These are phyloP conservation scores for Myripristis jacobus DNA, from an alignment of 2,797 vertebrate species.

Conservation along the genomic window DNA sequence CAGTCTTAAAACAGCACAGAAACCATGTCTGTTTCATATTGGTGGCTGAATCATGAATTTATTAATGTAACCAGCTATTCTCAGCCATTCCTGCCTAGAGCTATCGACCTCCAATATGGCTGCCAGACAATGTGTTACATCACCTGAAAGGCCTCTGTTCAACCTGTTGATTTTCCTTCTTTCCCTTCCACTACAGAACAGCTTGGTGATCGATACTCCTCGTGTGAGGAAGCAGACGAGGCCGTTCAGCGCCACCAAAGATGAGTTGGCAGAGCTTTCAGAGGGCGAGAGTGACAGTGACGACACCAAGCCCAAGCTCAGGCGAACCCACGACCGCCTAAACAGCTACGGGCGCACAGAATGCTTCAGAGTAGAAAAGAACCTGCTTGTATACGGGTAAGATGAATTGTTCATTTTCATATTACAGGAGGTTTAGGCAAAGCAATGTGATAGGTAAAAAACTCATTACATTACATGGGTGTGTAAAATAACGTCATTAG, in stretches of 20 bases:
- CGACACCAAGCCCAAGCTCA: conserved; percentile 92
- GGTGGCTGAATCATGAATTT: not conserved
- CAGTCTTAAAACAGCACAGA: too few relatives aligned
- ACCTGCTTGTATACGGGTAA: conserved; percentile 97
- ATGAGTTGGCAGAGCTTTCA: conserved; percentile 95
- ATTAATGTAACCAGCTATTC: not conserved
- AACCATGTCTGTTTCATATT: too few relatives aligned
- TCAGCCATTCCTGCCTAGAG: not conserved
- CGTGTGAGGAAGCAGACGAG: conserved; percentile 97
- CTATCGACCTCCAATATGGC: not conserved
- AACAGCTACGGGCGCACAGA: conserved; percentile 96
- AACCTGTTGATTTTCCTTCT: conserved; percentile 12
- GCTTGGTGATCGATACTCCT: conserved; percentile 97
- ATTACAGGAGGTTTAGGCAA: not conserved
- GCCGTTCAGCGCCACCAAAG: conserved; percentile 96
- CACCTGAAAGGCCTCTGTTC: not conserved
- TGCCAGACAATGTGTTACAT: not conserved
- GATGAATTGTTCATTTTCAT: not conserved
- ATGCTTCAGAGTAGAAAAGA: conserved; percentile 98
- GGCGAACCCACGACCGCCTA: conserved; percentile 91
- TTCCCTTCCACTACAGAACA: conserved; percentile 87
- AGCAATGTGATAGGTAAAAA: not conserved
- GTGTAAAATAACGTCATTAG: too few relatives aligned
- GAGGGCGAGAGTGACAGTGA: conserved; percentile 95
- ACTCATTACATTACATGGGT: too few relatives aligned